phyloP scores from a whole-genome alignment of 2,888 invertebrate species.

The Lithophane semibrunnea region DNA sequence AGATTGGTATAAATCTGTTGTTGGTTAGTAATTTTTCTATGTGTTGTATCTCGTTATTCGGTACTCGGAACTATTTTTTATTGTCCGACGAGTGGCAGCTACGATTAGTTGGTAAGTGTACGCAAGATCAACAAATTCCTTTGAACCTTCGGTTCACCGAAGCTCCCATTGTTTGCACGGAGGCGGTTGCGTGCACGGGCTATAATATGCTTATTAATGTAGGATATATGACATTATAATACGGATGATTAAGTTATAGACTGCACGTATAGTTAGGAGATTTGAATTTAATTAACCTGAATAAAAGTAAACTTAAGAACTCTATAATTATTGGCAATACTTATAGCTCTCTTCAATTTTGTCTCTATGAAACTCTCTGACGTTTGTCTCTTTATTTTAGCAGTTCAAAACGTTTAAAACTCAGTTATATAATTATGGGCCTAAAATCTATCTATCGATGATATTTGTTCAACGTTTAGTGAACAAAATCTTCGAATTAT shows the following conservation, averaged over 20 bases:
- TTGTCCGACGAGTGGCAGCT: slow-evolving; percentile 51
- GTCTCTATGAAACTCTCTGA: not conserved
- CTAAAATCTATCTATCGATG: not conserved
- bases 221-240: slow-evolving; percentile 12
- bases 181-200: slow-evolving; percentile 69
- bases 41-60: slow-evolving; percentile 26
- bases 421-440: too few species aligned
- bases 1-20: slow-evolving; percentile 9
- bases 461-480: not conserved
- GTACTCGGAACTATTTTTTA: slow-evolving; percentile 63
- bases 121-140: slow-evolving; percentile 75
- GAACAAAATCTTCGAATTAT: not conserved
- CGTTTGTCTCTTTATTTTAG: too few species aligned
- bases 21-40: slow-evolving; percentile 29
- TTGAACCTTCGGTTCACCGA: slow-evolving; percentile 67
- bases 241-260: not conserved
- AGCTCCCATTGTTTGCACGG: slow-evolving; percentile 73
- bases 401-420: not conserved
- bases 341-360: not conserved
- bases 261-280: not conserved
- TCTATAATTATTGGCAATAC: not conserved
- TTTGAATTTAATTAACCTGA: not conserved
- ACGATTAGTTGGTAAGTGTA: slow-evolving; percentile 64
- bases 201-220: slow-evolving; percentile 45
- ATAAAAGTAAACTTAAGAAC: not conserved